Base-by-base conservation (phyloP, 2,888 invertebrate species). In the Lomographa bimaculata region DNA sequence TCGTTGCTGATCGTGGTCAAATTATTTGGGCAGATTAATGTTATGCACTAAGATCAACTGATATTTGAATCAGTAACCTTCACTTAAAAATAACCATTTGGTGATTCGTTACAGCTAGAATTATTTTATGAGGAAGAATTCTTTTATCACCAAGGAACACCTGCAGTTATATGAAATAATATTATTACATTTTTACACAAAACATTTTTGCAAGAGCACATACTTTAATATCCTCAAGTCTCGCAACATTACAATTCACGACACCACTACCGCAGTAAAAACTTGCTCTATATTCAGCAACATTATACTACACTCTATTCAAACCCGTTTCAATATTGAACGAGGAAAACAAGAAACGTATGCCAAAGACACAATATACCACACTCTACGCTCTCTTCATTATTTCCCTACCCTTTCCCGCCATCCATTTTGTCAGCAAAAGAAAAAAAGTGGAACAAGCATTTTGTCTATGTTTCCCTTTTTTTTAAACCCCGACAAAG, bases 361-460 rank as follows among this genome's bases (percentile, higher is more conserved):
- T 41, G 46, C 36, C 41, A 54, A 50, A 54, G 42, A 52, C 46
- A 54, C 47, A 52, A 50, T 48, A 45, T 54, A 46, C 49, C 41
- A 40, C 45, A 36, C 30, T 41, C 38, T 7, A 45, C 34, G 34
- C 44, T 43, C 54, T 71, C 69, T 82, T 81, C 80, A 81, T 84
- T 83, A 81, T 76, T 70, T 64, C 68, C 53, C 67, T 70, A 73
- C 75, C 80, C 74, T 72, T 73, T 69, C 64, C 64, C 67, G 66
- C 68, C 71, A 66, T 69, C 67, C 63, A 64, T 72, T 72, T 64
- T 64, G 54, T 56, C 57, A 59, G 58, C 46, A 46, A 62, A 67
- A 60, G 64, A 71, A 52, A 71, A 52, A 50, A 79, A 79, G 60
- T 79, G 63, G 80, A 75, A 60, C 78, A 68, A 68, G 72, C 67